phyloP scores from a whole-genome alignment of 2,113 vertebrate genomes.

The Syngnathoides biaculeatus region DNA sequence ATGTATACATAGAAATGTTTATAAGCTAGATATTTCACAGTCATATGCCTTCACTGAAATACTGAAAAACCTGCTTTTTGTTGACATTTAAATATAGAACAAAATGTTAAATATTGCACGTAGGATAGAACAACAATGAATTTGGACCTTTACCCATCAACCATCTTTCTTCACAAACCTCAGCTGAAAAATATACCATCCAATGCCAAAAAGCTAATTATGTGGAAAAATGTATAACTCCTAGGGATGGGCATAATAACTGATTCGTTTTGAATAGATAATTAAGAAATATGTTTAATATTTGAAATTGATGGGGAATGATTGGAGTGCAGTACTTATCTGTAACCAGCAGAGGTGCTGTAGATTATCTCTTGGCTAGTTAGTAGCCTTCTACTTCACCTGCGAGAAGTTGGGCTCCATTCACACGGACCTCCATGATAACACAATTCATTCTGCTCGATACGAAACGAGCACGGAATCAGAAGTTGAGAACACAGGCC shows the following conservation, averaged over 20 bases:
- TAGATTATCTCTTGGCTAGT: not conserved
- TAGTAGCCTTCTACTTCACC: not conserved
- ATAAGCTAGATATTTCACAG: slow-evolving; percentile 63
- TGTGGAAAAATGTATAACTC: not conserved
- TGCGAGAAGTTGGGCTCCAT: not conserved
- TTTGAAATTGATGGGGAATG: not conserved
- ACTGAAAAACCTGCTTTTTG: slow-evolving; percentile 33
- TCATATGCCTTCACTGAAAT: slow-evolving; percentile 56
- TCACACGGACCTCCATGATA: not conserved
- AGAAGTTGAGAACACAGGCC: not conserved
- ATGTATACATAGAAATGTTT: slow-evolving; percentile 36
- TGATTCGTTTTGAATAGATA: not conserved
- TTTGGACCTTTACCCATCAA: slow-evolving; percentile 13
- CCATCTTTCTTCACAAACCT: slow-evolving; percentile 17
- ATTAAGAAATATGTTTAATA: not conserved
- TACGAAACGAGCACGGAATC: not conserved
- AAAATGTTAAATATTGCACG: slow-evolving; percentile 53
- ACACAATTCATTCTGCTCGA: not conserved
- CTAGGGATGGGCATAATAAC: not conserved
- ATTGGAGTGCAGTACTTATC: not conserved
- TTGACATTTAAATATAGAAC: slow-evolving; percentile 35
- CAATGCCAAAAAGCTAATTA: not conserved
- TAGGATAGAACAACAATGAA: slow-evolving; percentile 38
- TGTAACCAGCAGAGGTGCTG: not conserved
- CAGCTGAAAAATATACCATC: slow-evolving; percentile 21